Evolutionary conservation across 2,113 vertebrate genomes (phyloP), one percentile per base, ranked within the genome.

Genomic region (Xiphophorus maculatus): DNA sequence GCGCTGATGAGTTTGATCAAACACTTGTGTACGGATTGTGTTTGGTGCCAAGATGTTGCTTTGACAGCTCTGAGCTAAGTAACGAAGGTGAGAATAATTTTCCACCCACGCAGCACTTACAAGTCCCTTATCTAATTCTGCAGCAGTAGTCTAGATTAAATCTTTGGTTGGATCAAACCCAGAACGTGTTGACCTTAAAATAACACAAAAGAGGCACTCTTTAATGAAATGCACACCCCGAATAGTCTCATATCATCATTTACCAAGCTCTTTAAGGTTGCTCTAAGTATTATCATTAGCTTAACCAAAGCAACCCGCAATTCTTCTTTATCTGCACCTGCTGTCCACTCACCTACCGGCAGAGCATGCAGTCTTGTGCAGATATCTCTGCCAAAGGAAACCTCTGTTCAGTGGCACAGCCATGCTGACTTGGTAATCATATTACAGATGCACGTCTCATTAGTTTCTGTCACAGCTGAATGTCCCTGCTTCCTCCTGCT

Each of bases 371-470:
- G 37, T 80, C 71, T 63, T 22, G 67, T 54, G 69, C 83, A 83
- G 83, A 86, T 82, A 87, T 84, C 82, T 74, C 69, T 1, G 54
- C 76, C 71, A 66, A 69, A 54, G 83, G 54, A 30, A 28, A 32
- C 54, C 66, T 66, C 68, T 69, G 69, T 64, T 90, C 83, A 58
- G 54, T 81, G 85, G 82, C 79, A 87, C 32, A 81, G 71, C 54
- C 85, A 70, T 77, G 54, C 84, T 74, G 88, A 90, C 88, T 90
- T 86, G 86, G 89, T 91, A 92, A 93, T 90, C 92, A 90, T 93
- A 91, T 93, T 93, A 93, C 77, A 78, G 66, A 77, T 80, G 87
- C 89, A 84, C 84, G 89, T 90, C 90, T 93, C 90, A 91, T 93
- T 93, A 93, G 86, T 90, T 93, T 87, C 81, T 89, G 90, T 88